Evolutionary conservation across 2,888 invertebrate species (phyloP), one percentile per base, ranked within the genome.

Genomic region (Ochlodes sylvanus): DNA sequence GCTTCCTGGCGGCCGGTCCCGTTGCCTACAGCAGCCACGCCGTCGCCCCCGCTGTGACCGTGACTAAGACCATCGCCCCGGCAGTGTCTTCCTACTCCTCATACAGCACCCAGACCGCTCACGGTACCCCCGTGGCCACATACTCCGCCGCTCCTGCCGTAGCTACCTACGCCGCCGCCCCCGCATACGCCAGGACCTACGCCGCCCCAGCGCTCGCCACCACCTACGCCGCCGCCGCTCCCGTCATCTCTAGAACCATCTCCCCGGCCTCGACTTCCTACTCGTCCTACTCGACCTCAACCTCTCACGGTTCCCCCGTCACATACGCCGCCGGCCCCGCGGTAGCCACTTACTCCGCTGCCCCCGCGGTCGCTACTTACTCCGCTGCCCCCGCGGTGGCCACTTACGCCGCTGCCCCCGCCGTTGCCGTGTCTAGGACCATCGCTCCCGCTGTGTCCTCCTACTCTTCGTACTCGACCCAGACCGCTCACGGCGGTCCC

Each of bases 11-110:
- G 68, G 89, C 88, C 57, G 92, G 89, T 71, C 92, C 91, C 19
- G 79, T 92, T 75, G 89, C 89, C 75, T 94, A 88, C 87, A 94
- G 86, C 84, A 88, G 78, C 84, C 94, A 84, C 72, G 83, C 82
- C 57, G 70, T 80, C 73, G 86, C 87, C n/a, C 88, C 89, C 58
- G 87, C 88, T 32, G 76, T 81, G 54, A 83, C 92, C 47, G 80
- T 90, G 60, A 84, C 87, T 70, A 85, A 86, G 78, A 87, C 89
- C 71, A 83, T 88, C 77, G 81, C 86, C 56, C 88, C 92, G 34
- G 83, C 89, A 17, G 83, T 88, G 44, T 80, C 83, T 47, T 82
- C 84, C 7, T 77, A 80, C 67, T 82, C 83, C 12, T 80, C 85
- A 7, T 84, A 84, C 79, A 82, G 84, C 4, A 77, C 79, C 67